A percentile compares a stretch with the other conserved stretches of the same genome.
These are phyloP conservation scores for Epinephelus awoara DNA, from an alignment of 2,797 vertebrate species.

Conservation along the genomic window DNA sequence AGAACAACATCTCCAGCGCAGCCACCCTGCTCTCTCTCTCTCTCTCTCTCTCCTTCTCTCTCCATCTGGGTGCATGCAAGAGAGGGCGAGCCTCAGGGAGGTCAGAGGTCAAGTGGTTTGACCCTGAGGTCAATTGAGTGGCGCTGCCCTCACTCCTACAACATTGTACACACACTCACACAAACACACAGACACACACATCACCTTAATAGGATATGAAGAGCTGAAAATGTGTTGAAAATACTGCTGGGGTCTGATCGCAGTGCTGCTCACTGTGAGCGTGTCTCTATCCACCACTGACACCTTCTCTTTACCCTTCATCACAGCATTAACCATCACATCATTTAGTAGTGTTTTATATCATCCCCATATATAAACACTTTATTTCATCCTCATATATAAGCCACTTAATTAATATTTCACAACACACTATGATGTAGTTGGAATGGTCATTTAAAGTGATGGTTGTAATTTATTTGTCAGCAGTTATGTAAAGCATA, in stretches of 20 bases:
- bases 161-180: constrained; percentile 68
- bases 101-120: constrained; percentile 86
- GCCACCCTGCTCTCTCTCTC: constrained; percentile 1
- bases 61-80: constrained; percentile 44
- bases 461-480: neutral
- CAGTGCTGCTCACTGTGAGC: constrained; percentile 2
- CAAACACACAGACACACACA: constrained; percentile 28
- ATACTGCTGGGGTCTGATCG: constrained; percentile 39
- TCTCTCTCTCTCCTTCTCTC: neutral
- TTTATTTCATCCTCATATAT: neutral
- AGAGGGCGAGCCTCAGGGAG: constrained; percentile 64
- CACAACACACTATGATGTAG: neutral
- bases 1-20: neutral
- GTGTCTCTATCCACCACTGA: neutral
- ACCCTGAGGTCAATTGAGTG: constrained; percentile 85
- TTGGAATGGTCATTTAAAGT: neutral
- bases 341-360: neutral
- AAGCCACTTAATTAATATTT: neutral
- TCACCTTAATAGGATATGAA: constrained; percentile 77
- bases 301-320: neutral
- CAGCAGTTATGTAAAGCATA: neutral
- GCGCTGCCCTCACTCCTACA: constrained; percentile 71
- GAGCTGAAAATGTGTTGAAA: constrained; percentile 80
- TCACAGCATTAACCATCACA: neutral
- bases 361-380: neutral